Percentiles rank a stretch among this genome's conserved stretches.
phyloP scores from a whole-genome alignment of 2,113 vertebrate species.

The Alethe diademata region DNA sequence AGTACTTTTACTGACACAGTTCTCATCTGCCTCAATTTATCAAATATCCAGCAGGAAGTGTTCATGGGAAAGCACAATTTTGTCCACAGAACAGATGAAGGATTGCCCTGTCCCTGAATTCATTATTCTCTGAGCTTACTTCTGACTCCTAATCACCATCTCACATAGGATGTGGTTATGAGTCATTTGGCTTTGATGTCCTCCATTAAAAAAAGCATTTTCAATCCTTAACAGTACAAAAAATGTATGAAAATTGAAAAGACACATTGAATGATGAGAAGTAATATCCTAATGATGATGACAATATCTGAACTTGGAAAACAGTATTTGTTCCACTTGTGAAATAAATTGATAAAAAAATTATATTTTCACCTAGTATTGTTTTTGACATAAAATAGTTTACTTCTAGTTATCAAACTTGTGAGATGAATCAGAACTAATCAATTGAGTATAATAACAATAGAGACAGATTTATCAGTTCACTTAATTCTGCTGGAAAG shows the following conservation, averaged over 20 bases:
- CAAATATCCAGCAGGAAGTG: background rate
- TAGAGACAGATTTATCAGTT: slow-evolving; percentile 5
- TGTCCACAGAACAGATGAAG: background rate
- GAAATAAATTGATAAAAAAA: background rate
- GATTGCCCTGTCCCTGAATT: background rate
- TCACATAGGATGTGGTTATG: background rate
- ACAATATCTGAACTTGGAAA: background rate
- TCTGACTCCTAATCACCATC: background rate
- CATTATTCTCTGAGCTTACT: background rate
- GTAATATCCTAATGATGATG: background rate
- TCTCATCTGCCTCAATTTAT: background rate
- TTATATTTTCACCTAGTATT: background rate
- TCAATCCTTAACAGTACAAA: background rate
- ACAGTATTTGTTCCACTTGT: background rate
- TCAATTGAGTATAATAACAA: background rate
- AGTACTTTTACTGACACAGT: background rate
- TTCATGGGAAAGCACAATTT: background rate
- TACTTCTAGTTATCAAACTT: background rate
- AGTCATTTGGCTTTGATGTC: background rate
- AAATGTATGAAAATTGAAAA: background rate
- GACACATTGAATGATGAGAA: background rate
- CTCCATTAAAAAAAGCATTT: background rate
- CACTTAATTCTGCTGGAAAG: background rate
- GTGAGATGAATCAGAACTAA: background rate
- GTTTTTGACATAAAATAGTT: background rate